Conservation (phyloP, 2,113 vertebrate species). For the Pongo abelii region DNA sequence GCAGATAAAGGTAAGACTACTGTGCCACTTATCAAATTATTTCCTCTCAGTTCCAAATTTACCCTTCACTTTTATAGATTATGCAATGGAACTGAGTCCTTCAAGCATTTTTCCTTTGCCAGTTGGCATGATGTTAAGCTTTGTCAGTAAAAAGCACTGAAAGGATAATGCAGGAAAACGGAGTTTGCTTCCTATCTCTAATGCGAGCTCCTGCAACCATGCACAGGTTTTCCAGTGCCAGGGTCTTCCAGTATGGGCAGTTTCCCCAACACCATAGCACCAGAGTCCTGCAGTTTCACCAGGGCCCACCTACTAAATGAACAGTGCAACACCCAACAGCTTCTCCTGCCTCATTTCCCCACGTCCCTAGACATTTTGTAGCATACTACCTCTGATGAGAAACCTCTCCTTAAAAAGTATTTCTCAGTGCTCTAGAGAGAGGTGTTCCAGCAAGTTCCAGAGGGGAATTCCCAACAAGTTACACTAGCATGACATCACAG, state of each 20-base stretch:
- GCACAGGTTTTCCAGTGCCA: neutral
- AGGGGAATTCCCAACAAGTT: neutral
- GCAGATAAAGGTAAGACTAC: neutral
- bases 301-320: neutral
- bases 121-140: neutral
- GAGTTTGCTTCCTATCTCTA: neutral
- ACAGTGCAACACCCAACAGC: neutral
- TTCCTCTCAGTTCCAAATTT: neutral
- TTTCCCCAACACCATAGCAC: neutral
- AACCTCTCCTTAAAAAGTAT: neutral
- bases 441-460: neutral
- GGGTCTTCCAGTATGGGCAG: neutral
- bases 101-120: neutral
- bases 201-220: neutral
- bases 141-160: neutral
- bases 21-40: neutral
- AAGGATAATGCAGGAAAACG: neutral
- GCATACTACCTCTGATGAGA: neutral
- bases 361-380: neutral
- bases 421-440: neutral
- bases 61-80: neutral
- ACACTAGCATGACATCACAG: neutral
- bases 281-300: neutral
- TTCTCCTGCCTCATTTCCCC: neutral
- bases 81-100: neutral